phyloP scores from a whole-genome alignment of 2,888 invertebrate species.

The Argyresthia albistria region DNA sequence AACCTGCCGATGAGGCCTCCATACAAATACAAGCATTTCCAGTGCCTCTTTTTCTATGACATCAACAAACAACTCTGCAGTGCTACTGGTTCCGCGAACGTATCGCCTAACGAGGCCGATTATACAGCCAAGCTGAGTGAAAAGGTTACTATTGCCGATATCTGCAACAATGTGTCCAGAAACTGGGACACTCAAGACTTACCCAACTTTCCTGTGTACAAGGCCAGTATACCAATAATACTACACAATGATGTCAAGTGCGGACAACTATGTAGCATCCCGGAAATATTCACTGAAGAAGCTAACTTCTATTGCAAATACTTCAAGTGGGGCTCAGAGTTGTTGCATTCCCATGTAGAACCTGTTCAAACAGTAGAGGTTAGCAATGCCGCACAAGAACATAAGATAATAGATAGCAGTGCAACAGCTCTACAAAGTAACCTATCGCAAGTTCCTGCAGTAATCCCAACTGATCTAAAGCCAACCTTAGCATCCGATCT shows the following conservation, averaged over 20 bases:
- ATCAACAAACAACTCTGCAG: constrained; percentile 46
- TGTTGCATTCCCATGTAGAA: constrained; percentile 18
- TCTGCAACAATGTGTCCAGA: constrained; percentile 29
- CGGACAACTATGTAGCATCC: constrained; percentile 34
- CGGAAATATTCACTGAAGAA: constrained; percentile 27
- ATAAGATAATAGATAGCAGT: too few relatives aligned
- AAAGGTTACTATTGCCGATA: constrained; percentile 25
- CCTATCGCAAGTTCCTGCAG: too few relatives aligned
- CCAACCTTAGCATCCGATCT: too few relatives aligned
- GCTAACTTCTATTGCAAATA: constrained; percentile 51
- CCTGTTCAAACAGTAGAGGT: background rate
- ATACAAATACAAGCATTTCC: constrained; percentile 27
- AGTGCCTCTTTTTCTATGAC: constrained; percentile 53
- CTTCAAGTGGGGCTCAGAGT: constrained; percentile 41
- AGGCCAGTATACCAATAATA: constrained; percentile 7
- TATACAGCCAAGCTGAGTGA: constrained; percentile 24
- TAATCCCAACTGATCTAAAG: too few relatives aligned
- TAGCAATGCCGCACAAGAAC: background rate
- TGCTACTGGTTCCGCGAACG: constrained; percentile 21
- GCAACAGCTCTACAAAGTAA: too few relatives aligned
- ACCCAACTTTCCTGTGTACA: constrained; percentile 23
- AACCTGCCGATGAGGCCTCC: constrained; percentile 19
- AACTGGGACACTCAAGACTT: constrained; percentile 34
- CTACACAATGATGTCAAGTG: constrained; percentile 19
- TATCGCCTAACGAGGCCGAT: constrained; percentile 23